Conservation (phyloP, 2,113 vertebrate species). For the Phylloscopus trochilus region DNA sequence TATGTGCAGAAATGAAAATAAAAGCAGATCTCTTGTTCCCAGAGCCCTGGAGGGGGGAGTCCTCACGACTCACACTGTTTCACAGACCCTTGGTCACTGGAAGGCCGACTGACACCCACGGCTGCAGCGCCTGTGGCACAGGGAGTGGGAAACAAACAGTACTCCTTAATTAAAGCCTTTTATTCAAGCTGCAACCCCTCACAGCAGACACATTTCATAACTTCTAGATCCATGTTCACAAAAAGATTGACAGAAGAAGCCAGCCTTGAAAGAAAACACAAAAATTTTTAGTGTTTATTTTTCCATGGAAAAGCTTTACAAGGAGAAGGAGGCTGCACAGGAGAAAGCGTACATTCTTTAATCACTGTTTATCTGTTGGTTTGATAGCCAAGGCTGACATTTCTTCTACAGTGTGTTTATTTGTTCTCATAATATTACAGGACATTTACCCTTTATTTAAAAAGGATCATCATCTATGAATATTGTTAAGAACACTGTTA, state of each 20-base stretch:
- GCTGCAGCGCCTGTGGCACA: neutral
- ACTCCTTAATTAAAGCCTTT: neutral
- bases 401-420: conserved; percentile 24
- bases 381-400: neutral
- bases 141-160: neutral
- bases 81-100: neutral
- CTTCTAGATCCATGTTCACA: neutral
- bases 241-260: neutral
- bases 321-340: conserved; percentile 1
- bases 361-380: conserved; percentile 25
- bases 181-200: neutral
- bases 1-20: neutral
- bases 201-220: neutral
- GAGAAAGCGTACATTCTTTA: conserved; percentile 35
- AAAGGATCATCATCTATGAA: conserved; percentile 32
- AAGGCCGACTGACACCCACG: neutral
- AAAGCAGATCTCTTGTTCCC: neutral
- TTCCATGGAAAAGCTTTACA: conserved; percentile 43
- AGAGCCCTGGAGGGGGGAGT: neutral
- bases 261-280: neutral
- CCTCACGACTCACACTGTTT: neutral
- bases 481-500: neutral
- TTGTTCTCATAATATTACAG: conserved; percentile 9
- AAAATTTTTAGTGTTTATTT: conserved; percentile 22
- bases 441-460: conserved; percentile 25